These are phyloP conservation scores for Neodon shergylaensis DNA, from an alignment of 2,113 vertebrate genomes.

Conservation along the genomic window DNA sequence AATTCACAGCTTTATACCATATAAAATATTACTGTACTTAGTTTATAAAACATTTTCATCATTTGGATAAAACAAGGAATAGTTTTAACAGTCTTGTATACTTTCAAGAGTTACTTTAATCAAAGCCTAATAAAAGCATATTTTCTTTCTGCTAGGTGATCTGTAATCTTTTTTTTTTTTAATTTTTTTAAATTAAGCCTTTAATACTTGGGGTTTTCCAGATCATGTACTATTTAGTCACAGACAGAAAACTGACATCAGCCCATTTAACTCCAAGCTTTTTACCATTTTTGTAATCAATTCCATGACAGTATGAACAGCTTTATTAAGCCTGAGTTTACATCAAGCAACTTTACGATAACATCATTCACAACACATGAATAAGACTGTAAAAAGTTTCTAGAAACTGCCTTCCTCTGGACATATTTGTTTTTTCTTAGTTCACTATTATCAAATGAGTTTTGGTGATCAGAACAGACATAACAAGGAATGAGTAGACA, in stretches of 20 bases:
- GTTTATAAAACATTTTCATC: slow-evolving; percentile 6
- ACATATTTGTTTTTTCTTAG: not conserved
- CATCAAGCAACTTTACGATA: not conserved
- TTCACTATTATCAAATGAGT: not conserved
- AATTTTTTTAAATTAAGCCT: not conserved
- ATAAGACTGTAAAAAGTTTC: not conserved
- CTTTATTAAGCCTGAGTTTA: not conserved
- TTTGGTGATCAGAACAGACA: not conserved
- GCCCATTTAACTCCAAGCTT: not conserved
- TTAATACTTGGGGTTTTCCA: not conserved
- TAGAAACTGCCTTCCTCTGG: not conserved
- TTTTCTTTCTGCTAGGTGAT: not conserved
- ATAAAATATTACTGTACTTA: not conserved
- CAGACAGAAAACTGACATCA: not conserved
- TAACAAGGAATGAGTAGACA: not conserved
- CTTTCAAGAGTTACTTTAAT: not conserved
- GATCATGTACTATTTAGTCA: not conserved
- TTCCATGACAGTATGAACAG: not conserved
- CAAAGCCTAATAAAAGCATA: not conserved
- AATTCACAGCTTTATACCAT: not conserved
- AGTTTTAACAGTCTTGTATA: not conserved
- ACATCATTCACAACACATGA: not conserved
- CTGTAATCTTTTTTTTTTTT: no score
- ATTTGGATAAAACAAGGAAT: slow-evolving; percentile 25
- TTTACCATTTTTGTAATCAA: not conserved